phyloP scores from a whole-genome alignment of 1,140 invertebrate genomes.

The Pogonomyrmex barbatus region DNA sequence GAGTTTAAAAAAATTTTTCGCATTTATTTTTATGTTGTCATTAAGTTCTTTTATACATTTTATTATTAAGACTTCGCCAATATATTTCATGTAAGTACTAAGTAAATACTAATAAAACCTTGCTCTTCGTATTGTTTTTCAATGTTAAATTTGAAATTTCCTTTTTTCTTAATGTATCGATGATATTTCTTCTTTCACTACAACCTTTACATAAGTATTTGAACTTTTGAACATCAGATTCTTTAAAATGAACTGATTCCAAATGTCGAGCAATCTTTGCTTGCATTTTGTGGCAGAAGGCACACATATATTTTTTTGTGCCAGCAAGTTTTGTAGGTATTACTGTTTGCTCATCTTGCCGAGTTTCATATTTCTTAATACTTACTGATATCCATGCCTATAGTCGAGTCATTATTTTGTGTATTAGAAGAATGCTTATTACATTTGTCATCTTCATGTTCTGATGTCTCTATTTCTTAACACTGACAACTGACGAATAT shows the following conservation, averaged over 20 bases:
- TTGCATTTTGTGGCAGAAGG: constrained; percentile 6
- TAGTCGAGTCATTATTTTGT: neutral
- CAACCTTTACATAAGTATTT: neutral
- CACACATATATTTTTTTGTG: constrained; percentile 29
- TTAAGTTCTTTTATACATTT: neutral
- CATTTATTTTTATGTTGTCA: no score
- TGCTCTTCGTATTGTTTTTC: neutral
- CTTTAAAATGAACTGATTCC: constrained; percentile 12
- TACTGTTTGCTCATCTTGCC: constrained; percentile 5
- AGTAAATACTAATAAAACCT: constrained; percentile 17
- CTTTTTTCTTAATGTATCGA: constrained; percentile 1
- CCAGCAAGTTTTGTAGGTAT: neutral
- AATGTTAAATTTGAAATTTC: neutral
- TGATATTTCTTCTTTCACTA: constrained; percentile 13
- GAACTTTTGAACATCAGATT: neutral
- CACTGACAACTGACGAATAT: neutral
- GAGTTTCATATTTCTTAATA: neutral
- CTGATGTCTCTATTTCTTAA: neutral
- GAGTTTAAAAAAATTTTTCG: no score
- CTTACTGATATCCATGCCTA: constrained; percentile 5
- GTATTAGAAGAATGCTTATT: neutral
- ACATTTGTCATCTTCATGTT: neutral
- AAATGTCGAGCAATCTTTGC: constrained; percentile 27
- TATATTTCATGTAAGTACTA: neutral
- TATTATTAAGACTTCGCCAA: neutral